A percentile compares a stretch with the other conserved stretches of the same genome.
phyloP scores from a whole-genome alignment of 2,113 vertebrate genomes.

The Hyaena hyaena region DNA sequence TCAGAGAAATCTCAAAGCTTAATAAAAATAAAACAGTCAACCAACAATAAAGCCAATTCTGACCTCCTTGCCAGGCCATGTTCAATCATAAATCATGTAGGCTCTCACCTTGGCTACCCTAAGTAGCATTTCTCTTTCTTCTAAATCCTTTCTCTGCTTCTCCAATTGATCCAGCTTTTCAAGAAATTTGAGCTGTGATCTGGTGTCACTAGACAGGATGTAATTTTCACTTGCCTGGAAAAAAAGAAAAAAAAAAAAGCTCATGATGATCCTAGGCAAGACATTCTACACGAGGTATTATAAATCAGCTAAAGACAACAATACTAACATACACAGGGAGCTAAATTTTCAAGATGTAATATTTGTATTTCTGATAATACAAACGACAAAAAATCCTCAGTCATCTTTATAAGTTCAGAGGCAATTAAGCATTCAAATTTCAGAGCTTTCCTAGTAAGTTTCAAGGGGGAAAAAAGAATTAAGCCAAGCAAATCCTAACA shows the following conservation, averaged over 20 bases:
- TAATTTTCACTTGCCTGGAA: constrained; percentile 89
- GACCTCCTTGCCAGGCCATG: background rate
- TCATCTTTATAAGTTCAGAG: constrained; percentile 45
- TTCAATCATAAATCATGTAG: background rate
- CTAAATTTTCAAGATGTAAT: constrained; percentile 40
- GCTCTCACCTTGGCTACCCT: constrained; percentile 91
- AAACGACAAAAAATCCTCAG: constrained; percentile 9
- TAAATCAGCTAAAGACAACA: background rate
- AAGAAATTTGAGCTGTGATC: constrained; percentile 94
- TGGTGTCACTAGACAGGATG: constrained; percentile 88
- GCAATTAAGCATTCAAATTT: constrained; percentile 52
- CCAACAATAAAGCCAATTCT: background rate
- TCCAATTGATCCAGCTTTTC: constrained; percentile 94
- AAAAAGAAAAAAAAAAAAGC: background rate
- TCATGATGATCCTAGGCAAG: background rate
- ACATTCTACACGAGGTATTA: background rate
- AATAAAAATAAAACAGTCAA: constrained; percentile 44
- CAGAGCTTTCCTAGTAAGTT: constrained; percentile 17
- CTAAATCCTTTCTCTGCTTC: constrained; percentile 91
- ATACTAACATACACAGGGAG: background rate
- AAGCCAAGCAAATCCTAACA: constrained; percentile 39
- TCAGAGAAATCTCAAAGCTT: constrained; percentile 51
- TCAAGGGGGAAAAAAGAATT: background rate
- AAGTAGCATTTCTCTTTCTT: constrained; percentile 91
- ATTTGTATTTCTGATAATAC: constrained; percentile 24